Evolutionary conservation across 2,113 vertebrate genomes (phyloP).

Genomic region (Rhinoderma darwinii): DNA sequence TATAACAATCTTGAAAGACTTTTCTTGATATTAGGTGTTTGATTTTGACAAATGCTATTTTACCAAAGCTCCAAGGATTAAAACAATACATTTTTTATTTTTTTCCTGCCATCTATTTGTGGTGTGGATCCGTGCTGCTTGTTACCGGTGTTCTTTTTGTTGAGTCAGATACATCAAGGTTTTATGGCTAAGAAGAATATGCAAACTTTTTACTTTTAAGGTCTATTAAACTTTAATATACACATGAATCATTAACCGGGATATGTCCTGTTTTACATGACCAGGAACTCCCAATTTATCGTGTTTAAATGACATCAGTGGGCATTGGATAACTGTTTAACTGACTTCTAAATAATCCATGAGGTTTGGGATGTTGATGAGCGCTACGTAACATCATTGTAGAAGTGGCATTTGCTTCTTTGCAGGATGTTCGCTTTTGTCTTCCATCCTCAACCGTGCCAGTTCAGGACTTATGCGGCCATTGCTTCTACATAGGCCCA

Average conservation of each 20-base stretch:
- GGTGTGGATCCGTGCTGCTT: background rate
- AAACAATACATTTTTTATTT: background rate
- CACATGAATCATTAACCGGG: slow-evolving; percentile 31
- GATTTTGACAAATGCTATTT: background rate
- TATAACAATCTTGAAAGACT: too few relatives aligned
- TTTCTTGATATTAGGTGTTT: too few relatives aligned
- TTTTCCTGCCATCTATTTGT: background rate
- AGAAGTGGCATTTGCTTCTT: background rate
- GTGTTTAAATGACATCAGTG: slow-evolving; percentile 29
- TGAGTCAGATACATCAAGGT: background rate
- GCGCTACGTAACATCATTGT: background rate
- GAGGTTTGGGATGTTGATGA: slow-evolving; percentile 17
- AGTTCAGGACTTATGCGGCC: background rate
- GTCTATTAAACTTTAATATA: slow-evolving; percentile 15
- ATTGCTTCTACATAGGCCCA: background rate
- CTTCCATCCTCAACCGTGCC: fast-evolving
- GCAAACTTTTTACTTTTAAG: slow-evolving; percentile 9
- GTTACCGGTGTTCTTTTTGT: background rate
- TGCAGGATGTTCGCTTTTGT: background rate
- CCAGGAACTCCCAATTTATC: slow-evolving; percentile 6
- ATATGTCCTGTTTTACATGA: slow-evolving; percentile 38
- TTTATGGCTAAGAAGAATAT: background rate
- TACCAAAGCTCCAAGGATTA: background rate
- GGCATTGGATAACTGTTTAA: slow-evolving; percentile 35
- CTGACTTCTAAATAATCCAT: slow-evolving; percentile 29